Evolutionary conservation across 2,888 invertebrate genomes (phyloP), one percentile per base, ranked within the genome.

Genomic region (Meandrusa payeni): DNA sequence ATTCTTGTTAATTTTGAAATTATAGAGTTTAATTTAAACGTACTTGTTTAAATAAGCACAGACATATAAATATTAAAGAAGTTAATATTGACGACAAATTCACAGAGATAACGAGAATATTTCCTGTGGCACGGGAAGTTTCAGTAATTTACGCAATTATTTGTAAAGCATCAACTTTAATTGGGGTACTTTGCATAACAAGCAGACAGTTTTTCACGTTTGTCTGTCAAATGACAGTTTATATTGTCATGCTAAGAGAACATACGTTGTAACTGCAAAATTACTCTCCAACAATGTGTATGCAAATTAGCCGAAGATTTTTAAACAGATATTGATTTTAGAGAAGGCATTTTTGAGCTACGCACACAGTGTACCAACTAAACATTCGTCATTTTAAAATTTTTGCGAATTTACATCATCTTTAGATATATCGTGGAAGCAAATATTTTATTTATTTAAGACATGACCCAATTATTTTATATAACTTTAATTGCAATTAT

Each of bases 191-290:
- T 76, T 69, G 60, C 69, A 72, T 76, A 69, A 78, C 70, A 72
- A 73, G 53, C 60, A 10, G 23, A 27, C 34, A 41, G 41, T 50
- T 46, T 72, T 65, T 65, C 63, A 58, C 54, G 59, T 59, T 55
- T 67, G 66, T 64, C 65, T 60, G 64, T 55, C 68, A 63, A 66
- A 67, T 61, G 64, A 60, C 64, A 56, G 63, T 63, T 54, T 46
- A 55, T 54, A 72, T 82, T 81, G 76, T 81, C 49, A 81, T 77
- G 76, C 48, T 68, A 78, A 78, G 61, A 62, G 63, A 64, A 57
- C 54, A 73, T 75, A 74, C 64, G 69, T 75, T 71, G 74, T 60
- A 62, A 59, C 57, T 61, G 69, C 66, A 68, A 66, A 64, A 58
- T 59, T 10, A 36, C 33, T 26, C 5, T 6, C 4, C 19, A 20